Conservation (phyloP, 1,140 invertebrate species). For the Ladona fulva region DNA sequence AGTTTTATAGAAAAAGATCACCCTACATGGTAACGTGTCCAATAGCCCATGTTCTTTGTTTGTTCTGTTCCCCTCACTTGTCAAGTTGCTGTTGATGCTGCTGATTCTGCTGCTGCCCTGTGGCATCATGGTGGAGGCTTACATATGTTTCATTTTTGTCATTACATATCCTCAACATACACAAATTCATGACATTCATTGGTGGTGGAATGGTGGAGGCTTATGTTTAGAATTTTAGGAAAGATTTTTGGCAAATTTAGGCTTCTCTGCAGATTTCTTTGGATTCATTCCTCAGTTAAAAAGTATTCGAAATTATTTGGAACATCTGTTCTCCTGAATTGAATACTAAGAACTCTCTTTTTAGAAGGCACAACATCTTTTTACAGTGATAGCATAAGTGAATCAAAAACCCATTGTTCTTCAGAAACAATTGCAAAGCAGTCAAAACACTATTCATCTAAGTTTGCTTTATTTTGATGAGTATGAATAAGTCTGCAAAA, state of each 20-base stretch:
- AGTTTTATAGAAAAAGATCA: not conserved
- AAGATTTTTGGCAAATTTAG: no score
- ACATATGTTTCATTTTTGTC: not conserved
- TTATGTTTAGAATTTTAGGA: not conserved
- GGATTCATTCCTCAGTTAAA: not conserved
- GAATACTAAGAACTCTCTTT: no score
- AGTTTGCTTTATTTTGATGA: no score
- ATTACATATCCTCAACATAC: not conserved
- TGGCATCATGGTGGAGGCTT: conserved; percentile 6
- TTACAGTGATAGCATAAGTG: no score
- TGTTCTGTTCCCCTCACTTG: not conserved
- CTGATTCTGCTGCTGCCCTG: not conserved
- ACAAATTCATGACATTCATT: not conserved
- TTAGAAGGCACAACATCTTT: no score
- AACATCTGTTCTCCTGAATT: not conserved
- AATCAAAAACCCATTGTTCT: no score
- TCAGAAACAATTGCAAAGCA: no score
- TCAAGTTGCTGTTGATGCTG: not conserved
- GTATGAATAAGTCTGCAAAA: no score
- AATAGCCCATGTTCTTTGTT: not conserved
- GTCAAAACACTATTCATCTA: no score
- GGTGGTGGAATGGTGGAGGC: conserved; percentile 1
- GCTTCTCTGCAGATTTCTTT: not conserved
- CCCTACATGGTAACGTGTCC: not conserved
- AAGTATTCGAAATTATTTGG: not conserved